These are phyloP conservation scores for Apistogramma diplotaenia DNA, from an alignment of 2,113 vertebrate species.

Conservation along the genomic window DNA sequence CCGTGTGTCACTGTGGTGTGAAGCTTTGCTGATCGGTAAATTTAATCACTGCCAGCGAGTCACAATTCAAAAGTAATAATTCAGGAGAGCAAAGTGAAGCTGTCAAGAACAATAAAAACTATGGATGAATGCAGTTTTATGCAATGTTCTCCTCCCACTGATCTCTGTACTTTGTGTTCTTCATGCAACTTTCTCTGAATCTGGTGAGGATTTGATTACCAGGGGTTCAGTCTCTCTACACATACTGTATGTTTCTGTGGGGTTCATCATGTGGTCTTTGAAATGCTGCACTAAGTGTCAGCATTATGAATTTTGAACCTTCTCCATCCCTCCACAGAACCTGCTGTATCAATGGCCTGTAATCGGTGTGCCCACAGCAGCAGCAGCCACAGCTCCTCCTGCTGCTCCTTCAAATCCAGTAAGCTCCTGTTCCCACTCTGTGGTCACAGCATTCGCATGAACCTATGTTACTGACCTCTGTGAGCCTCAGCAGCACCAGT, in stretches of 20 bases:
- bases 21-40: background rate
- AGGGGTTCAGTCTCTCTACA: background rate
- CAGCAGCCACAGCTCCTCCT: background rate
- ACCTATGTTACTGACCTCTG: background rate
- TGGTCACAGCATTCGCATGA: background rate
- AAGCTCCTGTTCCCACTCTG: background rate
- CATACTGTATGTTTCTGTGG: background rate
- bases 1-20: background rate
- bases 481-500: too few relatives aligned
- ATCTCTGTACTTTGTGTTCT: background rate
- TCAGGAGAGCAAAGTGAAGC: background rate
- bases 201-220: background rate
- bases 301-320: background rate
- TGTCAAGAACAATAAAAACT: too few relatives aligned
- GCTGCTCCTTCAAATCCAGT: background rate
- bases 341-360: too few relatives aligned
- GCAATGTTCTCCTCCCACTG: background rate
- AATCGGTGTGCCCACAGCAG: background rate
- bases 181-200: background rate
- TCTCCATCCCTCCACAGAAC: too few relatives aligned
- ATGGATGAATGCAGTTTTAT: background rate
- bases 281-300: background rate
- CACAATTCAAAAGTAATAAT: background rate
- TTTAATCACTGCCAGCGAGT: background rate
- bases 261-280: background rate